Percentiles rank a stretch among this genome's conserved stretches.
Evolutionary conservation across 2,113 vertebrate species (phyloP).

Genomic region (Rynchops niger): DNA sequence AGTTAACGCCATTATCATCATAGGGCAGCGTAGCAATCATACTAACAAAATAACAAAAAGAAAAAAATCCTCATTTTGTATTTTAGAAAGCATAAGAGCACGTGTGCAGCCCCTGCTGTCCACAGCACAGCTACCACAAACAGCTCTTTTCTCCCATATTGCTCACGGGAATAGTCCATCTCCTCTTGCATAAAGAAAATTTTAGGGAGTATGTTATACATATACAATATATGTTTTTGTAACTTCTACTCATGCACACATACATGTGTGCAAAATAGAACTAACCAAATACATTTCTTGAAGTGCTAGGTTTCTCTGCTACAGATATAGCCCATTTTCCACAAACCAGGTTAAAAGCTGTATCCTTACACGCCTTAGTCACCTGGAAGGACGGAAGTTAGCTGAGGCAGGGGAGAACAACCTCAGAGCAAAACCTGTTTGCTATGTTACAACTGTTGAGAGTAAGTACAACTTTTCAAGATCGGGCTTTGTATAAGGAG

Average conservation of each 20-base stretch:
- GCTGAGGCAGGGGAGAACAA: background rate
- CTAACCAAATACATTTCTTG: background rate
- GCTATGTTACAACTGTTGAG: background rate
- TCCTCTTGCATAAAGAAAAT: accelerated
- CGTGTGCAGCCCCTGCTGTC: background rate
- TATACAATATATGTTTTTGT: background rate
- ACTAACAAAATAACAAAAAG: background rate
- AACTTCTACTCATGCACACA: background rate
- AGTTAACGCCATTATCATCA: background rate
- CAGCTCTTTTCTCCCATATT: background rate
- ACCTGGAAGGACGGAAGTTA: background rate
- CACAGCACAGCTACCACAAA: background rate
- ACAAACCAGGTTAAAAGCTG: background rate
- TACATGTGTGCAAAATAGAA: background rate
- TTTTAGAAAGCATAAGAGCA: background rate
- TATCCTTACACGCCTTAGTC: background rate
- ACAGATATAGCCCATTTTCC: background rate
- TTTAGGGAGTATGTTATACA: background rate
- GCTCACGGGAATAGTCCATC: background rate
- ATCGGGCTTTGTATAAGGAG: background rate
- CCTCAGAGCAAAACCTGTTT: background rate
- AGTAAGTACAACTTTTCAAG: background rate
- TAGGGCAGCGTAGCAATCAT: background rate
- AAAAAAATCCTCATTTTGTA: background rate
- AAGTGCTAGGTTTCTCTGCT: background rate